Conservation (phyloP, 1,140 invertebrate species). For the Drosophila nasuta region DNA sequence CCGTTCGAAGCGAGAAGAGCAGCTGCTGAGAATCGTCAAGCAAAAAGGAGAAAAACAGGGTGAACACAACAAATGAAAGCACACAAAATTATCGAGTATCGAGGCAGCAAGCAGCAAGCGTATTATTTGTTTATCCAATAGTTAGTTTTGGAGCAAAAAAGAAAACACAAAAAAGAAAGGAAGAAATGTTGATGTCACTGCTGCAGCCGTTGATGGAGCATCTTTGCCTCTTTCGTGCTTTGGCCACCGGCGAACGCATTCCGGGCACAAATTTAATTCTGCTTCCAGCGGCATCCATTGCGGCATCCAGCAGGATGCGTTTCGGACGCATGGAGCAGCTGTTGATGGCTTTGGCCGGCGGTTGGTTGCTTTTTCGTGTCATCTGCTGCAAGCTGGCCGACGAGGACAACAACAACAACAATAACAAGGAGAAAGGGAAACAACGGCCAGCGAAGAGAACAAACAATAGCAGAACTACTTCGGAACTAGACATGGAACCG, state of each 20-base stretch:
- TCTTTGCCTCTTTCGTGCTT: conserved; percentile 5
- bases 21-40: too few relatives aligned
- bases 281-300: background rate
- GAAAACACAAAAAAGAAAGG: background rate
- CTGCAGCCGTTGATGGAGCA: conserved; percentile 15
- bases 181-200: background rate
- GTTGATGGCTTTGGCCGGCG: conserved; percentile 25
- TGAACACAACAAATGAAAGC: too few relatives aligned
- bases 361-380: conserved; percentile 32
- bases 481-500: background rate
- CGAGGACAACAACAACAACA: background rate
- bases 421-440: too few relatives aligned
- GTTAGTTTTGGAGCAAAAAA: background rate
- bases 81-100: too few relatives aligned
- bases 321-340: conserved; percentile 26
- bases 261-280: conserved; percentile 34
- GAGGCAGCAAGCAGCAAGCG: too few relatives aligned
- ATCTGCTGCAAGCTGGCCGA: conserved; percentile 3
- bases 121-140: too few relatives aligned
- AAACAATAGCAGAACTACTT: background rate
- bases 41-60: too few relatives aligned
- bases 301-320: background rate
- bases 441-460: background rate
- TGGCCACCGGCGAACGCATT: conserved; percentile 22
- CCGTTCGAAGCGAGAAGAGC: too few relatives aligned